These are phyloP conservation scores for Zygogramma bicolorata DNA, from an alignment of 2,888 invertebrate species.

Conservation along the genomic window DNA sequence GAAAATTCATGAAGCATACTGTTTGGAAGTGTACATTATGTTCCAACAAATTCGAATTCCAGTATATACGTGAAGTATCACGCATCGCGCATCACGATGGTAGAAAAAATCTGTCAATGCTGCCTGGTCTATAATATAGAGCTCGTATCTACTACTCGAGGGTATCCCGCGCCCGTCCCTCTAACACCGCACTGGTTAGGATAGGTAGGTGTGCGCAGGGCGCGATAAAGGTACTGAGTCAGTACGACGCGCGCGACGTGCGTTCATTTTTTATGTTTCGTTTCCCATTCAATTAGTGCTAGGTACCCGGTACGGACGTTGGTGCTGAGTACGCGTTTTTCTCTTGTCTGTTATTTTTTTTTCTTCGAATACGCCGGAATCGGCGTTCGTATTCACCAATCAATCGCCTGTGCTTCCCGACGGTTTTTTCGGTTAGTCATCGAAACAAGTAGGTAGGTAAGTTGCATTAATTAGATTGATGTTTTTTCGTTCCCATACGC, in stretches of 20 bases:
- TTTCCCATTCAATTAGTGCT: conserved; percentile 38
- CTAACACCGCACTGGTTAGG: not conserved
- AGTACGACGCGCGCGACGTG: conserved; percentile 25
- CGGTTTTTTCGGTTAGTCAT: not conserved
- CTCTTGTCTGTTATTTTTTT: not conserved
- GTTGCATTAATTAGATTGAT: not conserved
- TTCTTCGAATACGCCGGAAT: not conserved
- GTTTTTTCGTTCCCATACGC: not conserved
- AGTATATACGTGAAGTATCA: too few relatives aligned
- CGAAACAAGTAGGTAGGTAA: not conserved
- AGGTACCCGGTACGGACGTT: conserved; percentile 32
- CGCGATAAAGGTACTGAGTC: conserved; percentile 24
- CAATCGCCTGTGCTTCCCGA: not conserved
- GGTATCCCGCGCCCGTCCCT: not conserved
- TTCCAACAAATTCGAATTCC: too few relatives aligned
- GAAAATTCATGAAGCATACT: too few relatives aligned
- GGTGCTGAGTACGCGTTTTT: not conserved
- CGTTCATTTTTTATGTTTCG: conserved; percentile 33
- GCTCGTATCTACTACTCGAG: too few relatives aligned
- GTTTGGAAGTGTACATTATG: too few relatives aligned
- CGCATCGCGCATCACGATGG: too few relatives aligned
- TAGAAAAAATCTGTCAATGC: too few relatives aligned
- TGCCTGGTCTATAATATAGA: too few relatives aligned
- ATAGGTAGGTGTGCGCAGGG: conserved; percentile 27
- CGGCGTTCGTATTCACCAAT: not conserved